phyloP scores from a whole-genome alignment of 2,113 vertebrate species.

The Lycocorax pyrrhopterus region DNA sequence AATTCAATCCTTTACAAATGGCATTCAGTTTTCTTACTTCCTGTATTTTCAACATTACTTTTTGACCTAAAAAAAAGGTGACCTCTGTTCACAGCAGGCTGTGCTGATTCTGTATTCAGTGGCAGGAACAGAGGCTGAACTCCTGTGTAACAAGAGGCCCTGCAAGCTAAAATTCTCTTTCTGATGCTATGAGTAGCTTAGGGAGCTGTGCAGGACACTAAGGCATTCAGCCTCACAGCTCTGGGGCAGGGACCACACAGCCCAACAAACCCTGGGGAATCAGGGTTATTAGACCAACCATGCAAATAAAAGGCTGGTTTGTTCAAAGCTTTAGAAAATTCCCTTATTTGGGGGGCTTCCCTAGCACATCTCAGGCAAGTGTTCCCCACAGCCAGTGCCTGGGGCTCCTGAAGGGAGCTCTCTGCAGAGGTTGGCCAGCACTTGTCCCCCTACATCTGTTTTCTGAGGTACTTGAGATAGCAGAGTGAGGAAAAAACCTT shows the following conservation, averaged over 20 bases:
- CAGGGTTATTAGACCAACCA: background rate
- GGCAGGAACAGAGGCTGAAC: background rate
- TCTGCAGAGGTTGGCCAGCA: background rate
- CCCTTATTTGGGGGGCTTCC: background rate
- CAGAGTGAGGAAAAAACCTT: background rate
- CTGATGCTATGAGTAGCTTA: background rate
- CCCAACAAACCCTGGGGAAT: background rate
- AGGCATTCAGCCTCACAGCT: background rate
- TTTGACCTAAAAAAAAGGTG: background rate
- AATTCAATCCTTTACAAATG: background rate
- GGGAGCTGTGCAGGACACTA: background rate
- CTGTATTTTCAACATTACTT: background rate
- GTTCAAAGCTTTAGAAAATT: background rate
- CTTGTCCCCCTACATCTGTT: background rate
- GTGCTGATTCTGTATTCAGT: background rate
- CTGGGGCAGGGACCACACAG: background rate
- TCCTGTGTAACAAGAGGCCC: background rate
- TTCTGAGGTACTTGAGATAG: background rate
- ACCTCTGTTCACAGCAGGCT: background rate
- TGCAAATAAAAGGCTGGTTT: background rate
- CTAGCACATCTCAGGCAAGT: background rate
- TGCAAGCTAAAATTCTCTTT: background rate
- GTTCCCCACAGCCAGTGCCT: background rate
- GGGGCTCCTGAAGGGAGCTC: background rate
- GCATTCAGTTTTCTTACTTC: background rate